Evolutionary conservation across 2,113 vertebrate species (phyloP), one percentile per base, ranked within the genome.

Genomic region (Oreochromis tanganicae): DNA sequence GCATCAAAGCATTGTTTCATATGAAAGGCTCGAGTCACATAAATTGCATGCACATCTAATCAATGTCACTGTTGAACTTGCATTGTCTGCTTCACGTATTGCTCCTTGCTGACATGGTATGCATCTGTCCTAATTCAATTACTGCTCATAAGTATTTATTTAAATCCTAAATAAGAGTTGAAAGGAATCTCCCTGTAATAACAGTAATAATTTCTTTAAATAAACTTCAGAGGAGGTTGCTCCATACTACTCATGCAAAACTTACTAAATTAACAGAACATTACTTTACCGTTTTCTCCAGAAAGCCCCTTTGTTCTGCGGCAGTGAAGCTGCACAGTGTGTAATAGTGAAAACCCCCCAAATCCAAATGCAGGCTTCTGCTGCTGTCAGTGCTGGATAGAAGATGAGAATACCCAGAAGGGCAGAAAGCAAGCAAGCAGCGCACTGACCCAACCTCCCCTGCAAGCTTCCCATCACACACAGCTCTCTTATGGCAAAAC

Each of bases 381-480:
- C 93, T 85, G 81, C 86, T 81, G 5, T 34, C 86, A 52, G 57
- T 19, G 73, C 87, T 54, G 52, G 66, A 61, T 61, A 90, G 84
- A 85, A 38, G 82, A 68, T 81, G 88, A 88, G 85, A 81, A 81
- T 55, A 84, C 59, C 68, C 82, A 71, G 88, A 87, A 78, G 86
- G 71, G 57, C 79, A 9, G 86, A 90, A 13, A 85, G 81, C 73
- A 32, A 82, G 63, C 21, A 91, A 66, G 89, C 89, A 83, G 88
- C 88, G 19, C 87, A 90, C 84, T 88, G 89, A 94, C 94, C 92
- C 93, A 88, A 87, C 93, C 73, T 50, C 94, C 92, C 92, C 95
- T 91, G 92, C 91, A 89, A 83, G 88, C 87, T 87, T 32, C 90
- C 88, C 90, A 90, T 94, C 96, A 94, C 85, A 87, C 93, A 91